Conservation (phyloP, 2,888 invertebrate species). For the Napeogenes sylphis region DNA sequence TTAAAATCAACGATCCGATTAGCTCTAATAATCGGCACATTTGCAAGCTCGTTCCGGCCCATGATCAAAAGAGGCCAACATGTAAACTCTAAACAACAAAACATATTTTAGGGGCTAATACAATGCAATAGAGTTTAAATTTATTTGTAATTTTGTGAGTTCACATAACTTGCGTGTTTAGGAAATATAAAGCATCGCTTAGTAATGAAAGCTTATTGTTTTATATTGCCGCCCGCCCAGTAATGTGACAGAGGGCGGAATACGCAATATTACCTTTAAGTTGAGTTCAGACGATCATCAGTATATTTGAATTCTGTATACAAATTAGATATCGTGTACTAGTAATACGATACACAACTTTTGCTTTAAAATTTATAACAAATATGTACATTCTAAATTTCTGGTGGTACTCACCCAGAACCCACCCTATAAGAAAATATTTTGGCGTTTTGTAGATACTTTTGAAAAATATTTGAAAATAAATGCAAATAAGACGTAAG, state of each 20-base stretch:
- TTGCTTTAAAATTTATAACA: no score
- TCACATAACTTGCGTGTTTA: slow-evolving; percentile 51
- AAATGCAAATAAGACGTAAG: no score
- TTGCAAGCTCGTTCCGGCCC: slow-evolving; percentile 43
- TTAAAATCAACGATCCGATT: slow-evolving; percentile 32
- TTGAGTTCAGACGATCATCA: slow-evolving; percentile 22
- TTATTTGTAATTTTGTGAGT: slow-evolving; percentile 14
- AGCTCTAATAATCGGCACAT: slow-evolving; percentile 38
- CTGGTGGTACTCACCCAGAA: no score
- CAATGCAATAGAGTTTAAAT: slow-evolving; percentile 16
- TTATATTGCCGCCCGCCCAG: slow-evolving; percentile 70
- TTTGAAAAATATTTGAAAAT: no score
- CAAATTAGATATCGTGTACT: background rate
- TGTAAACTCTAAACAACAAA: slow-evolving; percentile 27
- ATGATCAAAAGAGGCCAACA: slow-evolving; percentile 35
- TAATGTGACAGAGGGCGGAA: slow-evolving; percentile 65
- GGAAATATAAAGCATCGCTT: slow-evolving; percentile 60
- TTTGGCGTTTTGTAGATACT: no score
- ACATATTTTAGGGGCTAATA: slow-evolving; percentile 18
- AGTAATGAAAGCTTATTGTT: slow-evolving; percentile 72
- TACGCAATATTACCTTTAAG: slow-evolving; percentile 34
- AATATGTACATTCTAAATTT: no score
- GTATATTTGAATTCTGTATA: background rate
- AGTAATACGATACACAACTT: no score
- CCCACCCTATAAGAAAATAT: no score